Base-by-base conservation (phyloP, 2,888 invertebrate genomes). In the Macaria notata region DNA sequence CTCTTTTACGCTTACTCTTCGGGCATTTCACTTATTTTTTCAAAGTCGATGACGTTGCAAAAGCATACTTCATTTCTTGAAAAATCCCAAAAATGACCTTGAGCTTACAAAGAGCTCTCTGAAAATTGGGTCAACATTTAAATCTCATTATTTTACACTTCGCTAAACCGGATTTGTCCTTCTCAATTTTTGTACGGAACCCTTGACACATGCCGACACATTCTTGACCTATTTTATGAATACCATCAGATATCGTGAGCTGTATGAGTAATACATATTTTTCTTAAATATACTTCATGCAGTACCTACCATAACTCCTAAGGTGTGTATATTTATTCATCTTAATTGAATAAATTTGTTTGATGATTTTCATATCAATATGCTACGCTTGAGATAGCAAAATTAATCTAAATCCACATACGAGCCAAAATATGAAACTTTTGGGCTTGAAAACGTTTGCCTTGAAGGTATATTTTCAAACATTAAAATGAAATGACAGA, bases 181-280 rank as follows among this genome's bases (percentile, higher is more conserved):
- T 42, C 3, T 19, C 19, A 45, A 39, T 19, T 41, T 48, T 38
- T 43, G 7, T 45, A 49, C 50, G 42, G 61, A 62, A 65, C 59
- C 55, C 58, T 54, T 19, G n/a, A 54, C 38, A 51, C 29, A 56
- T 61, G 54, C 55, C 49, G 39, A 45, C 54, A 54, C 61, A 39
- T 41, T 19, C 54, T 60, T 62, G 58, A 50, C 65, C 59, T 39
- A 58, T 62, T 57, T 60, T 50, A 51, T 42, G 54, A 48, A 52
- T 55, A 56, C 47, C 50, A 46, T 56, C 54, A 56, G 60, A 57
- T 41, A 51, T 49, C 39, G 29, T 36, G 56, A 9, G 45, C 41
- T 29, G 49, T 53, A 56, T 59, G 56, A 63, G 54, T 63, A 59
- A 64, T 59, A 57, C 33, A 1, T 7, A 36, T 36, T 36, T 36